phyloP scores from a whole-genome alignment of 2,888 invertebrate species.

The Sphaerophoria taeniata region DNA sequence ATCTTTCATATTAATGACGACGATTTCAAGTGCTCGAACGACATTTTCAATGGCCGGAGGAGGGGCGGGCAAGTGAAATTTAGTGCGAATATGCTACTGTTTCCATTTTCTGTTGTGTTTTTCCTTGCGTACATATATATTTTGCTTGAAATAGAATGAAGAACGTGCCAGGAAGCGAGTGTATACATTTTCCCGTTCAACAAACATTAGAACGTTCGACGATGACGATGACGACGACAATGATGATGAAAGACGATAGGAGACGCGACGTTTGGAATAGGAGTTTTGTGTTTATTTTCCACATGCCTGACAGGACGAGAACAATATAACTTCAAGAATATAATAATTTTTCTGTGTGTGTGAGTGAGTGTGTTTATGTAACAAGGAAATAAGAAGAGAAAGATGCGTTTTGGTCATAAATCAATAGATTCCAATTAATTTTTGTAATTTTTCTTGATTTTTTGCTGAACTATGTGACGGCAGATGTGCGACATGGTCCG shows the following conservation, averaged over 20 bases:
- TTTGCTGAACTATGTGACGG: slow-evolving; percentile 47
- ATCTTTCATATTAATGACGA: slow-evolving; percentile 72
- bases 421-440: slow-evolving; percentile 74
- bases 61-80: slow-evolving; percentile 51
- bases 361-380: slow-evolving; percentile 20
- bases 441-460: slow-evolving; percentile 73
- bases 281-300: slow-evolving; percentile 73
- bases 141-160: neutral
- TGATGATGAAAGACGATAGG: neutral
- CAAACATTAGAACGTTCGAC: too few species aligned
- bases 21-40: slow-evolving; percentile 67
- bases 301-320: slow-evolving; percentile 70
- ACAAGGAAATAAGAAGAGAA: slow-evolving; percentile 28
- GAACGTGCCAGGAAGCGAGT: neutral
- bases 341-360: slow-evolving; percentile 5
- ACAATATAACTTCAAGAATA: too few species aligned
- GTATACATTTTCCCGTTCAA: too few species aligned
- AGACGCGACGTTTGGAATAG: slow-evolving; percentile 36
- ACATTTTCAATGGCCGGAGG: slow-evolving; percentile 49
- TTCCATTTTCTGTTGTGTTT: slow-evolving; percentile 1
- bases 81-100: slow-evolving; percentile 48
- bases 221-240: too few species aligned
- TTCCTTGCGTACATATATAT: neutral
- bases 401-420: slow-evolving; percentile 67
- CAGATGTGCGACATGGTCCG: slow-evolving; percentile 45